Conservation (phyloP, 2,888 invertebrate species). For the Gymnosoma rotundatum region DNA sequence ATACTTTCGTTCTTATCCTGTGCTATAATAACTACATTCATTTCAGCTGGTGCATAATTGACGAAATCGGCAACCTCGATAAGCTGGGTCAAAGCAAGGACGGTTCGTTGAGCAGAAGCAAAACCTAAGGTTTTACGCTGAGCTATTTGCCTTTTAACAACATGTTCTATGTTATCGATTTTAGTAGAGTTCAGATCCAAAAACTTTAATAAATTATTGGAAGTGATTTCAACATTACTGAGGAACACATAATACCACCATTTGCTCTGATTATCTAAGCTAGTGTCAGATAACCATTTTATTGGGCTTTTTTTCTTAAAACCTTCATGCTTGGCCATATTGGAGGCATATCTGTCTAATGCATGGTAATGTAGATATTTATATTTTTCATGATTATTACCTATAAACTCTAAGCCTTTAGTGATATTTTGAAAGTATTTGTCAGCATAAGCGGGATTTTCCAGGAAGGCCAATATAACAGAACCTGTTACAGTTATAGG, state of each 20-base stretch:
- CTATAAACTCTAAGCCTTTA: not conserved
- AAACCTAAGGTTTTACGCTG: constrained; percentile 88
- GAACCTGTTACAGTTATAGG: constrained; percentile 81
- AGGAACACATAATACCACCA: too few relatives aligned
- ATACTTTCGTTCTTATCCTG: constrained; percentile 80
- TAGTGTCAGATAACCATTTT: too few relatives aligned
- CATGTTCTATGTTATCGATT: constrained; percentile 79
- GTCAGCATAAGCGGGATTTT: constrained; percentile 80
- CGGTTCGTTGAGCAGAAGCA: constrained; percentile 89
- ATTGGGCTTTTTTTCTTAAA: too few relatives aligned
- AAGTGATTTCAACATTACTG: too few relatives aligned
- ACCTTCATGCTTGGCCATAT: too few relatives aligned
- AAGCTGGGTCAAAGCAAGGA: constrained; percentile 87
- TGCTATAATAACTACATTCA: constrained; percentile 83
- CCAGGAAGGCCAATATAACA: constrained; percentile 88
- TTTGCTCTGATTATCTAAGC: too few relatives aligned
- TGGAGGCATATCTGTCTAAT: too few relatives aligned
- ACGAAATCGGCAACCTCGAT: constrained; percentile 83
- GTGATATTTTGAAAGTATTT: constrained; percentile 81
- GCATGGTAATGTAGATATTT: too few relatives aligned
- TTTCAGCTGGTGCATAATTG: constrained; percentile 83
- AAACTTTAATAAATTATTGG: too few relatives aligned
- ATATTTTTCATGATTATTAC: too few relatives aligned
- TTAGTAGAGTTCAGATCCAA: constrained; percentile 73
- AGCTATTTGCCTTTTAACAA: constrained; percentile 89